Conservation (phyloP, 1,140 invertebrate species). For the Atopsyche davidsoni region DNA sequence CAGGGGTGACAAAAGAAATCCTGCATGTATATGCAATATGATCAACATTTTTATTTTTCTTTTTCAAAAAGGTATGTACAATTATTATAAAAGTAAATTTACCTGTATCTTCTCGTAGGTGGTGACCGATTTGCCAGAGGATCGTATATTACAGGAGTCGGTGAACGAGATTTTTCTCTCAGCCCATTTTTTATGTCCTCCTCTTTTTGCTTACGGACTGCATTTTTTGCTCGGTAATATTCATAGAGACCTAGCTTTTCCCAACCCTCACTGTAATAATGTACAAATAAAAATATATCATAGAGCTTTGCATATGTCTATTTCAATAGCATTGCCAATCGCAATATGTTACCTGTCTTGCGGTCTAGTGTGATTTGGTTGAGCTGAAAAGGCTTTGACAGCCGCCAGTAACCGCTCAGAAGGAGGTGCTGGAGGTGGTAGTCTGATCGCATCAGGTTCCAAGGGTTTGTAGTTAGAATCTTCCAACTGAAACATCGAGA, state of each 20-base stretch:
- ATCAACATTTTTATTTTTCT: too few species aligned
- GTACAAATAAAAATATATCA: slow-evolving; percentile 17
- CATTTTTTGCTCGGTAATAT: slow-evolving; percentile 94
- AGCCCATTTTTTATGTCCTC: slow-evolving; percentile 68
- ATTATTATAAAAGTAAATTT: slow-evolving; percentile 35
- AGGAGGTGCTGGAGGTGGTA: slow-evolving; percentile 89
- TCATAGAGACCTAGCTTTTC: slow-evolving; percentile 95
- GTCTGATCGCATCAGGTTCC: slow-evolving; percentile 81
- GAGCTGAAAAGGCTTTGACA: slow-evolving; percentile 91
- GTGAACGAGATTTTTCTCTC: slow-evolving; percentile 65
- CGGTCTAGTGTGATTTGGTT: slow-evolving; percentile 88
- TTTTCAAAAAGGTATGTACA: too few species aligned
- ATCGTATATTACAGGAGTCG: slow-evolving; percentile 66
- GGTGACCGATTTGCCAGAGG: slow-evolving; percentile 69
- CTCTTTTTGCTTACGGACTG: slow-evolving; percentile 82
- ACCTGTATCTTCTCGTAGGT: slow-evolving; percentile 67
- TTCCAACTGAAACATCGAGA: slow-evolving; percentile 67
- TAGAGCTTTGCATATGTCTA: background rate
- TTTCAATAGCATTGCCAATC: background rate
- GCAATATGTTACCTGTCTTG: slow-evolving; percentile 70
- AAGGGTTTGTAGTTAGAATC: slow-evolving; percentile 85
- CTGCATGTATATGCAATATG: too few species aligned
- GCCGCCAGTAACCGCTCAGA: slow-evolving; percentile 86
- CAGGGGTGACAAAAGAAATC: too few species aligned
- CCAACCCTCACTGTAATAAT: slow-evolving; percentile 84